These are phyloP conservation scores for Trachemys scripta DNA, from an alignment of 2,113 vertebrate genomes.

Conservation along the genomic window DNA sequence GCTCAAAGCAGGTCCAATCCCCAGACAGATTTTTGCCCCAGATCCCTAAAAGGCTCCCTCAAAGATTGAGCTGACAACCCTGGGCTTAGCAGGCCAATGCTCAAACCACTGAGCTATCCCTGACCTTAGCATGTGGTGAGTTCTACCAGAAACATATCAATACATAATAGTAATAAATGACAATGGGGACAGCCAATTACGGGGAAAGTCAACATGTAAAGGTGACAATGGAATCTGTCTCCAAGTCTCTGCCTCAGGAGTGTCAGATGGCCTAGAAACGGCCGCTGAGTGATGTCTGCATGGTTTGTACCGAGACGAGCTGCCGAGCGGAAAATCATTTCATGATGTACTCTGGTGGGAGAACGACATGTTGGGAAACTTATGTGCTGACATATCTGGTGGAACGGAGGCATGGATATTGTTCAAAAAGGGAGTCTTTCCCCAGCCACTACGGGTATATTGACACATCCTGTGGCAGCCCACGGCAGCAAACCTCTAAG, in stretches of 20 bases:
- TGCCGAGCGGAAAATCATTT: not conserved
- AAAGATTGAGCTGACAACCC: no score
- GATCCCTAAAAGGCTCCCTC: no score
- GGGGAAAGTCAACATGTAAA: not conserved
- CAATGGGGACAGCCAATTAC: not conserved
- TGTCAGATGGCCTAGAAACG: not conserved
- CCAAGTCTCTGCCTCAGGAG: fast-evolving
- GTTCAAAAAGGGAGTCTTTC: not conserved
- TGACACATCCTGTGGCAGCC: no score
- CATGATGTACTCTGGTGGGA: fast-evolving
- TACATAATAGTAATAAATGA: not conserved
- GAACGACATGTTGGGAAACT: fast-evolving
- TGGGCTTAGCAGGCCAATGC: no score
- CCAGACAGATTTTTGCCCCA: no score
- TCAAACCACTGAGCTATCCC: no score
- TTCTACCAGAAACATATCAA: not conserved
- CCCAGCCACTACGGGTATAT: not conserved
- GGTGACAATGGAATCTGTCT: fast-evolving
- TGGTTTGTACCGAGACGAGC: not conserved
- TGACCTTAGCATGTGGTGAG: not conserved
- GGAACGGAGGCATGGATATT: not conserved
- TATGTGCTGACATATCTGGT: not conserved
- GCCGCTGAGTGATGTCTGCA: not conserved
- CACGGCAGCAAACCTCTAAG: not conserved
- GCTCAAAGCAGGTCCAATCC: no score